Base-by-base conservation (phyloP, 2,113 vertebrate species). In the Paralichthys olivaceus region DNA sequence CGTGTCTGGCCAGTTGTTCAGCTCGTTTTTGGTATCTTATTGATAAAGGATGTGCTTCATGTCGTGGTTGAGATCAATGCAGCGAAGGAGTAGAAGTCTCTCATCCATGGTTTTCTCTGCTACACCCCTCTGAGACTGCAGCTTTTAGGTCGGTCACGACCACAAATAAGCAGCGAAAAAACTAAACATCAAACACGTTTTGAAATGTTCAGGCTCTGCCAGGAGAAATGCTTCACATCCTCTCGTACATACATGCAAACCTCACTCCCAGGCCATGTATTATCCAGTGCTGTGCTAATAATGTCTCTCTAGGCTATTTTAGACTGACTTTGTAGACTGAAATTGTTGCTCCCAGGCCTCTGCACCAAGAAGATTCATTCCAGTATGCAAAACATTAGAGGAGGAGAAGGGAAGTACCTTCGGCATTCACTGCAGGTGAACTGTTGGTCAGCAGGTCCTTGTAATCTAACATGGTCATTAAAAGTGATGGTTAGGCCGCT, bases 251-350 rank as follows among this genome's bases (percentile, higher is more conserved):
- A 20, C 20, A 71, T 60, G 7, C 34, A 60, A 62, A 64, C 40
- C 53, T 47, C 45, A 29, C 8, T 56, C 58, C 40, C 25, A 17
- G 61, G 74, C 59, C n/a, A 25, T 76, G 75, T 74, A 32, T 76
- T 64, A 61, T 63, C 69, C 34, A 80, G 0, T 8, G 57, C 61
- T 17, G 32, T 60, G 56, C 28, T 51, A 5, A 29, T 55, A 51
- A 67, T 62, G 28, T 66, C 56, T 85, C 85, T 69, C 76, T 25
- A 55, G 72, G 79, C 83, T 86, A 80, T 82, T 89, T 87, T 77
- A 72, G 55, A 80, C 74, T 77, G 75, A 77, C 59, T 75, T 40
- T 40, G 11, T 40, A 12, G 37, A 40, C 62, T 55, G 76, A 78
- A 83, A 83, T 63, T 55, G 57, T 22, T 57, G 74, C 79, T 68